Conservation (phyloP, 2,888 invertebrate species). For the Ectemnius lituratus region DNA sequence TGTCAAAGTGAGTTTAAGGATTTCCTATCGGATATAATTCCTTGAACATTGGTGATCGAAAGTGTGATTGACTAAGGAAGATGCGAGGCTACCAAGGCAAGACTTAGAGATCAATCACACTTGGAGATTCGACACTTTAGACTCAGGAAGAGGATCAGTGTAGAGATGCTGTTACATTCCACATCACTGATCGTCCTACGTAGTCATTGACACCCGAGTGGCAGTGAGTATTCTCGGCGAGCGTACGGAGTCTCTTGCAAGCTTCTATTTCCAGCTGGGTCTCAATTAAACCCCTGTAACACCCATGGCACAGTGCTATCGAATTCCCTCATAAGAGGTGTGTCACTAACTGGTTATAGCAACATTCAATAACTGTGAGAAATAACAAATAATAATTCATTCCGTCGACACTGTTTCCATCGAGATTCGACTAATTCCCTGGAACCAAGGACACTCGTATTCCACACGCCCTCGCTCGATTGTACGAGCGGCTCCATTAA, state of each 20-base stretch:
- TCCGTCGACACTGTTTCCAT: neutral
- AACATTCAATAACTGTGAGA: neutral
- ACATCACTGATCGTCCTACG: constrained; percentile 49
- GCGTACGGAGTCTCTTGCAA: neutral
- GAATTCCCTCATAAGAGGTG: neutral
- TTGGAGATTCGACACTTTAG: neutral
- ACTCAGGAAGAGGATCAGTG: constrained; percentile 18
- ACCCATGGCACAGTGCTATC: neutral
- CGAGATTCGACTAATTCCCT: constrained; percentile 26
- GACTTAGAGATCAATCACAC: too few species aligned
- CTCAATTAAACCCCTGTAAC: neutral
- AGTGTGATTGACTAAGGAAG: too few species aligned
- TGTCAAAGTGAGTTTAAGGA: too few species aligned
- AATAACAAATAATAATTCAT: neutral
- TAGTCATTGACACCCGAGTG: constrained; percentile 59
- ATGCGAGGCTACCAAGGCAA: neutral
- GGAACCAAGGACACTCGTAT: constrained; percentile 41
- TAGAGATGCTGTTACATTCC: constrained; percentile 62
- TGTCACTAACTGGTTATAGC: neutral
- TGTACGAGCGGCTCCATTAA: constrained; percentile 57
- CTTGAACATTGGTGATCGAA: too few species aligned
- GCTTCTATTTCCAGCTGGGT: neutral
- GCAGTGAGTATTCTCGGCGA: constrained; percentile 57
- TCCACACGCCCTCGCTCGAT: constrained; percentile 57
- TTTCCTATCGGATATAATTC: too few species aligned